Conservation (phyloP, 2,113 vertebrate species). For the Sphaerodactylus townsendi region DNA sequence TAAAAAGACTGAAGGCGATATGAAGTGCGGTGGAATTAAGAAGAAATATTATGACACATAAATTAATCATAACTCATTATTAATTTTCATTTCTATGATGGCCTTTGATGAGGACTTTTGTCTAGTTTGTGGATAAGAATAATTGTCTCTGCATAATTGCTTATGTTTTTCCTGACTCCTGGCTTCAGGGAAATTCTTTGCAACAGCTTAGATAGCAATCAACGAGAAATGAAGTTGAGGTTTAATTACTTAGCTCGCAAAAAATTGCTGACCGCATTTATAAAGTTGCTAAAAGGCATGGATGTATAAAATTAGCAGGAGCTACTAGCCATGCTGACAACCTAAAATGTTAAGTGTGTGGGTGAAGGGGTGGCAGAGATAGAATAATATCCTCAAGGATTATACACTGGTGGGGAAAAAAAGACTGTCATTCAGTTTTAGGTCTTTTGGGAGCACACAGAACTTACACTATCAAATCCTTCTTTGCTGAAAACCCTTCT, state of each 20-base stretch:
- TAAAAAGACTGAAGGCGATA: constrained; percentile 54
- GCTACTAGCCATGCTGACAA: neutral
- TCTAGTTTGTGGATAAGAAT: constrained; percentile 35
- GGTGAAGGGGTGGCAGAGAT: neutral
- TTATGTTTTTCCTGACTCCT: constrained; percentile 17
- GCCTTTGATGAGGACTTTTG: constrained; percentile 20
- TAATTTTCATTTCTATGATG: constrained; percentile 40
- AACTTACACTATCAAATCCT: neutral
- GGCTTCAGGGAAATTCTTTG: constrained; percentile 15
- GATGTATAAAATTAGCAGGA: neutral
- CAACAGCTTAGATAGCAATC: neutral
- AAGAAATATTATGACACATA: constrained; percentile 45
- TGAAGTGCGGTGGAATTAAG: constrained; percentile 64
- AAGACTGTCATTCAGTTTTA: neutral
- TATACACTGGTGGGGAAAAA: neutral
- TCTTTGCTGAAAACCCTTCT: neutral
- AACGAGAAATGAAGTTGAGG: neutral
- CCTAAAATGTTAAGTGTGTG: neutral
- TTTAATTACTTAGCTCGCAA: constrained; percentile 29
- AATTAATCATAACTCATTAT: constrained; percentile 54
- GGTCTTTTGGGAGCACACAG: neutral
- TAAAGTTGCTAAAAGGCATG: constrained; percentile 15
- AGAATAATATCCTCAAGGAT: neutral
- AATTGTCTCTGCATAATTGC: constrained; percentile 35
- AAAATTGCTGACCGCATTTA: constrained; percentile 20